phyloP scores from a whole-genome alignment of 2,113 vertebrate species.

The Tyrannus savana region DNA sequence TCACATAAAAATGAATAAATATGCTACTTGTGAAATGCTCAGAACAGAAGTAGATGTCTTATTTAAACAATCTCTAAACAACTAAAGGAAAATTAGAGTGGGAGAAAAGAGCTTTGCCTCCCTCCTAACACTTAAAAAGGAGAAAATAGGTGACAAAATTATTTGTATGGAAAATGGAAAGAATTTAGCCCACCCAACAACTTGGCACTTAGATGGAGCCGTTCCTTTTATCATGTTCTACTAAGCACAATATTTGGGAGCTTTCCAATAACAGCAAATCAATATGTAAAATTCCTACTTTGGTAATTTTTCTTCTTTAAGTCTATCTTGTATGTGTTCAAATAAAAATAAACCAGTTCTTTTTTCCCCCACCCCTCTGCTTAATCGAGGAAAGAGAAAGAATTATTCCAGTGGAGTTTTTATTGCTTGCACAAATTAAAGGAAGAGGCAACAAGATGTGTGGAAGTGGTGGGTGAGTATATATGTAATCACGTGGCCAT shows the following conservation, averaged over 20 bases:
- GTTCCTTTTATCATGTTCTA: not conserved
- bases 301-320: not conserved
- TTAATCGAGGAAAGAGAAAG: not conserved
- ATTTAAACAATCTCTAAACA: not conserved
- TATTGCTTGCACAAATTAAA: not conserved
- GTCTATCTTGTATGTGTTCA: not conserved
- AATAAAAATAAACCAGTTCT: not conserved
- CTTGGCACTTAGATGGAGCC: not conserved
- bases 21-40: not conserved
- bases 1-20: not conserved
- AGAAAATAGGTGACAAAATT: not conserved
- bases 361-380: fast-evolving
- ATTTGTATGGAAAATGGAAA: not conserved
- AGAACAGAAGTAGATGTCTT: not conserved
- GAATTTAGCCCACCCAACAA: not conserved
- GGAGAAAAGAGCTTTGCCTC: not conserved
- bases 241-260: not conserved
- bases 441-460: not conserved
- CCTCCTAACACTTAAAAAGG: not conserved
- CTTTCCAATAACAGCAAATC: not conserved
- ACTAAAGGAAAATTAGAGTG: not conserved
- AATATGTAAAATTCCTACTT: not conserved
- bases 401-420: not conserved
- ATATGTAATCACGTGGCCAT: not conserved
- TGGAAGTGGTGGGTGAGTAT: not conserved